These are phyloP conservation scores for Barypeithes pellucidus DNA, from an alignment of 2,888 invertebrate species.

Conservation along the genomic window DNA sequence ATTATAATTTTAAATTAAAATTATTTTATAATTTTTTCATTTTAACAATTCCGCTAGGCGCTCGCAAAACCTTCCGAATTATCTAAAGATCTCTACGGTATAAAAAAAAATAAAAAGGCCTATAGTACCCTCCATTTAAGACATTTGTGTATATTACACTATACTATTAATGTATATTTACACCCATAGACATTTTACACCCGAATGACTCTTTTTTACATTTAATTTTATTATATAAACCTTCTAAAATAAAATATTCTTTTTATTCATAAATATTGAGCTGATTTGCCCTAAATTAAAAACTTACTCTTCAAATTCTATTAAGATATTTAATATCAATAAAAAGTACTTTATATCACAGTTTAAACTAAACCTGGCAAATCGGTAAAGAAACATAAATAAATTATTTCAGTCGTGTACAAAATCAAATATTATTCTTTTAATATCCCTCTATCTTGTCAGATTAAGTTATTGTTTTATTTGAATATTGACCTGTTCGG, in stretches of 20 bases:
- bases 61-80: background rate
- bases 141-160: background rate
- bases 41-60: too few relatives aligned
- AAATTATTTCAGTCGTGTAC: constrained; percentile 31
- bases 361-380: constrained; percentile 38
- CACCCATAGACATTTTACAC: background rate
- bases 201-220: too few relatives aligned
- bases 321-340: constrained; percentile 26
- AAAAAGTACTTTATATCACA: constrained; percentile 37
- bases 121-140: background rate
- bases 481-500: background rate
- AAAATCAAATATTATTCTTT: constrained; percentile 30
- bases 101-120: constrained; percentile 2
- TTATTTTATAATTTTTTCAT: too few relatives aligned
- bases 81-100: constrained; percentile 12
- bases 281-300: constrained; percentile 1
- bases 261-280: constrained; percentile 12
- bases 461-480: constrained; percentile 10
- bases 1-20: too few relatives aligned
- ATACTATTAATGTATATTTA: constrained; percentile 21
- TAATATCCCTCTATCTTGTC: constrained; percentile 1
- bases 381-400: constrained; percentile 20
- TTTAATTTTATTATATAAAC: background rate
- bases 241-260: background rate
- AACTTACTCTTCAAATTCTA: constrained; percentile 5